Evolutionary conservation across 2,113 vertebrate genomes (phyloP).

Genomic region (Xyrauchen texanus): DNA sequence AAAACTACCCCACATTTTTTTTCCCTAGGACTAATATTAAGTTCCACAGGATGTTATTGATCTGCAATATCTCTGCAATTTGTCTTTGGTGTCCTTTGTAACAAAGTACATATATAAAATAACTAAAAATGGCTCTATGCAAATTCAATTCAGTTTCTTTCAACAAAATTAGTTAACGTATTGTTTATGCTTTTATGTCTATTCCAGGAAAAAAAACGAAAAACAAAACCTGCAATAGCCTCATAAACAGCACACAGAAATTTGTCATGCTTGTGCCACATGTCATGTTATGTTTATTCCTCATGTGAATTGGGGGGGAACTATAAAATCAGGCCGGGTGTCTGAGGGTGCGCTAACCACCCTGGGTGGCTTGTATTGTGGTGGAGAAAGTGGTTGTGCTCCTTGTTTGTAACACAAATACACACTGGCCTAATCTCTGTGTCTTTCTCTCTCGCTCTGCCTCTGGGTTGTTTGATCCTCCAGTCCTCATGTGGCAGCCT

Average conservation of each 20-base stretch:
- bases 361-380: slow-evolving; percentile 39
- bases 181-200: background rate
- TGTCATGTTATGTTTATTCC: slow-evolving; percentile 38
- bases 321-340: slow-evolving; percentile 21
- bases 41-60: background rate
- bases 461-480: slow-evolving; percentile 10
- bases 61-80: no score
- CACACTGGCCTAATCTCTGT: slow-evolving; percentile 11
- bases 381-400: slow-evolving; percentile 1
- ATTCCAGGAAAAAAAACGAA: background rate
- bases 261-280: slow-evolving; percentile 22
- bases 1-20: slow-evolving; percentile 5
- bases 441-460: background rate
- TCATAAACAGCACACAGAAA: slow-evolving; percentile 1
- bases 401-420: slow-evolving; percentile 5
- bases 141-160: no score
- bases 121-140: no score
- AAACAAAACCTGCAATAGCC: background rate
- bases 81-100: no score
- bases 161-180: no score
- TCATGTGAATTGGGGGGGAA: slow-evolving; percentile 38
- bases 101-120: no score
- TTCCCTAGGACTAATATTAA: no score
- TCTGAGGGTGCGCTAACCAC: slow-evolving; percentile 37
- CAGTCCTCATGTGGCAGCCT: slow-evolving; percentile 17